Base-by-base conservation (phyloP, 2,888 invertebrate species). In the Epinotia bilunana region DNA sequence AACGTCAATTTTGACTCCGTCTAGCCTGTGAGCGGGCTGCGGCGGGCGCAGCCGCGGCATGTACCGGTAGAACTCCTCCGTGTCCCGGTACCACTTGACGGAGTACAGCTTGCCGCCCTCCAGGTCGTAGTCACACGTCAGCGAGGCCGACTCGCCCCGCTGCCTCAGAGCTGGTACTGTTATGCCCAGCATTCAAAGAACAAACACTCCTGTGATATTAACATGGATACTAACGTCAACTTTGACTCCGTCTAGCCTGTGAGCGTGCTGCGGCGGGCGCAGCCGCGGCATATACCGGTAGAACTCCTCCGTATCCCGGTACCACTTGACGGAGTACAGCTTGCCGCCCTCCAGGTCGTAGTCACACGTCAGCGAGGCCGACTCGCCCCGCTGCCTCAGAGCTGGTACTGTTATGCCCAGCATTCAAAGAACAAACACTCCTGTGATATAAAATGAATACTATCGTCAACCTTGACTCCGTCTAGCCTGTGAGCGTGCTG, bases 241-340 rank as follows among this genome's bases (percentile, higher is more conserved):
- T 39, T 39, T 39, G 39, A 39, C 39, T 55, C 95, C 96, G 1
- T 95, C 95, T 73, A 95, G 90, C 58, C 90, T 92, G 83, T 96
- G 96, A 53, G 95, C 94, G 83, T 95, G 95, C 68, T 95, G 95
- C 62, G 95, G 94, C 0, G 96, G 96, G 79, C 94, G 91, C 80
- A 96, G 89, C 62, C 94, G 92, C 3, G 96, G 96, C 88, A 96
- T 95, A 82, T 95, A 96, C 77, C 96, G 92, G 88, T 95, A 96
- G 87, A 96, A 96, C 86, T 96, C 96, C 81, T 95, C 94, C 81
- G 94, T 95, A 77, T 96, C 96, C 67, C 95, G 91, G 82, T 95
- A 96, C 95, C 96, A 96, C 85, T 96, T 96, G 68, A 96, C 95
- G 20, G 96, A 95, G 86, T 33, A 33, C 65, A 96, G 88, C 61